Evolutionary conservation across 2,113 vertebrate species (phyloP), one percentile per base, ranked within the genome.

Genomic region (Catharus bicknelli): DNA sequence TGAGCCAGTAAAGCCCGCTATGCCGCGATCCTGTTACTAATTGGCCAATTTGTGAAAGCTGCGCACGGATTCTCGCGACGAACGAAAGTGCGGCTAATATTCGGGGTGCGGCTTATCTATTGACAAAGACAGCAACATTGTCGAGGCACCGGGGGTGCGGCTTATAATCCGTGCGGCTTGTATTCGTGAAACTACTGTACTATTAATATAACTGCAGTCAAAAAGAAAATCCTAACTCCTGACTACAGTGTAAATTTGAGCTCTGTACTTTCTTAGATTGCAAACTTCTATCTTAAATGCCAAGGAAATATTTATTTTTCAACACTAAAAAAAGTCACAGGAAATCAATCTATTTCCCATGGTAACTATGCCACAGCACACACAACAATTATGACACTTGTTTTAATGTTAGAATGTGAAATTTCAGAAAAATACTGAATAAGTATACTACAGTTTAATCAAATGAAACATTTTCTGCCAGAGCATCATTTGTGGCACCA

Each of bases 371-470:
- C n/a, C 58, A 85, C 53, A 72, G 62, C 32, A 63, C 2, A 11
- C 38, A 73, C 32, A 86, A 72, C 67, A 83, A 92, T 89, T 84
- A 62, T 23, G 50, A 69, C 47, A 90, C 53, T 83, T 90, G 48
- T 86, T 86, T 91, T 74, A 88, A 92, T 75, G 80, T 88, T 83
- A 86, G 76, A 90, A 94, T 57, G 62, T 57, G 88, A 88, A 76
- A 95, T 86, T 90, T 94, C 36, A 74, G 36, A 62, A 91, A 36
- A 96, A 87, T 57, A 84, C 38, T 30, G 16, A 45, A 14, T 59
- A 75, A n/a, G 13, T 36, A 17, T 84, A 84, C 72, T 59, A 67
- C 4, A n/a, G 10, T 66, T 93, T 76, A 74, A 90, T 78, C 68
- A 88, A 82, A 83, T 11, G 15, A 61, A 88, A 77, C 15, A 8